Evolutionary conservation across 2,888 invertebrate species (phyloP).

Genomic region (Drosophila nr. medialis): DNA sequence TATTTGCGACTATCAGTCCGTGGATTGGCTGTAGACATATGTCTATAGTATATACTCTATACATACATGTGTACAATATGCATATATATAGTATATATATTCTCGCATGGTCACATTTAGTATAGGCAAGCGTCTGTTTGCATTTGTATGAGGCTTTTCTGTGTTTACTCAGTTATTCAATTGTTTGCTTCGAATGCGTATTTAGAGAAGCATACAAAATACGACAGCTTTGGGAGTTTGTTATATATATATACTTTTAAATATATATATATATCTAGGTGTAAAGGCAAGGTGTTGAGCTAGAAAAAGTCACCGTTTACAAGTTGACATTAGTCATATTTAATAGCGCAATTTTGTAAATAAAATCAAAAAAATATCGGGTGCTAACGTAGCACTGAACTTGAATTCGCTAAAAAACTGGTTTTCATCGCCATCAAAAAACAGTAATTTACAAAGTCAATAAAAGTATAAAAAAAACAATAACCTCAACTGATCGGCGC

Average conservation of each 20-base stretch:
- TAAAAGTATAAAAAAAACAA: background rate
- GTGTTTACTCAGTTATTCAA: slow-evolving; percentile 25
- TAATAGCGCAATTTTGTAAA: background rate
- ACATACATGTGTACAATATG: background rate
- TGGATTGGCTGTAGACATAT: slow-evolving; percentile 10
- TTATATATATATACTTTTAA: background rate
- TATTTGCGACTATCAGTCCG: slow-evolving; percentile 40
- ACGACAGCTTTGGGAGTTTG: slow-evolving; percentile 22
- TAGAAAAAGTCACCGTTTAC: slow-evolving; percentile 1
- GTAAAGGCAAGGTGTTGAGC: background rate
- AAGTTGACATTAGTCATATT: slow-evolving; percentile 34
- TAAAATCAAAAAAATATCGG: background rate
- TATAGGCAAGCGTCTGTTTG: slow-evolving; percentile 25
- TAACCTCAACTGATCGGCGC: background rate
- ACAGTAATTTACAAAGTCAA: slow-evolving; percentile 7
- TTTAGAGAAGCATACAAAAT: slow-evolving; percentile 1
- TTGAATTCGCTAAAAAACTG: slow-evolving; percentile 37
- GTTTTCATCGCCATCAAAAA: slow-evolving; percentile 8
- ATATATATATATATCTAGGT: background rate
- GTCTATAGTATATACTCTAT: slow-evolving; percentile 6
- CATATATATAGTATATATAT: background rate
- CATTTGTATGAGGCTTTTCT: slow-evolving; percentile 10
- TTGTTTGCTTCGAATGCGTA: slow-evolving; percentile 28
- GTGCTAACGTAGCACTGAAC: slow-evolving; percentile 25
- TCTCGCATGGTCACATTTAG: slow-evolving; percentile 2